Conservation (phyloP, 2,113 vertebrate genomes). For the Ondatra zibethicus region DNA sequence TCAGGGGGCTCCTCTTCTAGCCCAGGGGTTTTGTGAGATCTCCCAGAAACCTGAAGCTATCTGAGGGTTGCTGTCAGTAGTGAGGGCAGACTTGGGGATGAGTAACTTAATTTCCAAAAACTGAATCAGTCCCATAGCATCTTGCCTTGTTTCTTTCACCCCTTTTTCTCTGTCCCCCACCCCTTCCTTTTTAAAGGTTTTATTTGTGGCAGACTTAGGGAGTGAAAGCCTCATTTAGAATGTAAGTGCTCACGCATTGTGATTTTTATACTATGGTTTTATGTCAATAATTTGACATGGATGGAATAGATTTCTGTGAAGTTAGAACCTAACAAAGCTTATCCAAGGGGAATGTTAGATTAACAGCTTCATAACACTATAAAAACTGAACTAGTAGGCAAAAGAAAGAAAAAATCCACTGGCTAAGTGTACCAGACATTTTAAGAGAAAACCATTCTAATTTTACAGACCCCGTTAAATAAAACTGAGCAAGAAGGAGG, state of each 20-base stretch:
- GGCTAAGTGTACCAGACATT: not conserved
- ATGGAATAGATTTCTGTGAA: not conserved
- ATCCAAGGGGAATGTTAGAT: not conserved
- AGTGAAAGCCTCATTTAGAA: not conserved
- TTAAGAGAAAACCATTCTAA: not conserved
- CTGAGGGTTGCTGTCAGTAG: not conserved
- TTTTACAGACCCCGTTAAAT: not conserved
- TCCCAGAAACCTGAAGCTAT: not conserved
- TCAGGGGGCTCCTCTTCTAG: not conserved
- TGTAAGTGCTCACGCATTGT: not conserved
- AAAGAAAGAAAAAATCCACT: not conserved
- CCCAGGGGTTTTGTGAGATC: not conserved
- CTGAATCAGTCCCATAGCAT: not conserved
- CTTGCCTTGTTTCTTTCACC: not conserved
- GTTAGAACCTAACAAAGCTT: not conserved
- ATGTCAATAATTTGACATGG: not conserved
- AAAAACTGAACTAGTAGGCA: not conserved
- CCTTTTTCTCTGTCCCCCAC: not conserved
- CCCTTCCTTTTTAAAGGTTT: not conserved
- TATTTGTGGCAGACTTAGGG: not conserved
- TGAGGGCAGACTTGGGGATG: not conserved
- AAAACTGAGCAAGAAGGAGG: not conserved
- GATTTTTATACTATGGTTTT: not conserved
- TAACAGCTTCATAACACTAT: not conserved
- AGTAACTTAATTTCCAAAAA: not conserved